Percentiles rank a stretch among this genome's conserved stretches.
phyloP scores from a whole-genome alignment of 2,888 invertebrate species.

The Meta bourneti region DNA sequence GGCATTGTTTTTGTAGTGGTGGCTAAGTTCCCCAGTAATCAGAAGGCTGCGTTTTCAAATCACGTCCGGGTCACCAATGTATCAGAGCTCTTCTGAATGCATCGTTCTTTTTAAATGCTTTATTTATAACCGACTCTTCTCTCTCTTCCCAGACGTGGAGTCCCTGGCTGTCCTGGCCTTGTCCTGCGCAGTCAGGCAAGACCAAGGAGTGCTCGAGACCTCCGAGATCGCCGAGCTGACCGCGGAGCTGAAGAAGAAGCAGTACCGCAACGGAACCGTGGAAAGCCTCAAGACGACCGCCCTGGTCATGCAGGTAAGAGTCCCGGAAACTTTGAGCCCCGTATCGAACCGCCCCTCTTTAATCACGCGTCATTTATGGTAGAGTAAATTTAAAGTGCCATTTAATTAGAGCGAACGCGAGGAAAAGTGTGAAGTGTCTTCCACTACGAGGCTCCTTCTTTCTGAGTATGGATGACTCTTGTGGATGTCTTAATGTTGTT shows the following conservation, averaged over 20 bases:
- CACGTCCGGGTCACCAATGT: no score
- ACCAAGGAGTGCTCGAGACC: not conserved
- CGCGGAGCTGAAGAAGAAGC: conserved; percentile 20
- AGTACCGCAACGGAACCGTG: conserved; percentile 31
- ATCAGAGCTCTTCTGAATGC: no score
- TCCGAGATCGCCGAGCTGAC: conserved; percentile 1
- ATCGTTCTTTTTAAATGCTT: no score
- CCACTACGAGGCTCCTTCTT: not conserved
- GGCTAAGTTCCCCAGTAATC: no score
- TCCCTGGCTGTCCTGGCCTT: conserved; percentile 33
- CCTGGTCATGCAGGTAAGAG: conserved; percentile 43
- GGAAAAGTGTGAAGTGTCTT: not conserved
- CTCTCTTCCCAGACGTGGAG: conserved; percentile 12
- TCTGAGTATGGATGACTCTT: no score
- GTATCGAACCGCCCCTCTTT: not conserved
- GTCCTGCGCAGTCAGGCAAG: conserved; percentile 13
- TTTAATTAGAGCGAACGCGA: not conserved
- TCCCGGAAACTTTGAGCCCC: not conserved
- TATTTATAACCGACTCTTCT: not conserved
- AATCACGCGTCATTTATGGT: not conserved
- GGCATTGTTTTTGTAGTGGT: no score
- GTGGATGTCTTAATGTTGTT: no score
- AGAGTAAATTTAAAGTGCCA: not conserved
- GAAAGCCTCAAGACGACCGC: conserved; percentile 50
- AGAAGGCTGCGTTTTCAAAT: no score